These are phyloP conservation scores for Anthoscopus minutus DNA, from an alignment of 2,113 vertebrate genomes.

Conservation along the genomic window DNA sequence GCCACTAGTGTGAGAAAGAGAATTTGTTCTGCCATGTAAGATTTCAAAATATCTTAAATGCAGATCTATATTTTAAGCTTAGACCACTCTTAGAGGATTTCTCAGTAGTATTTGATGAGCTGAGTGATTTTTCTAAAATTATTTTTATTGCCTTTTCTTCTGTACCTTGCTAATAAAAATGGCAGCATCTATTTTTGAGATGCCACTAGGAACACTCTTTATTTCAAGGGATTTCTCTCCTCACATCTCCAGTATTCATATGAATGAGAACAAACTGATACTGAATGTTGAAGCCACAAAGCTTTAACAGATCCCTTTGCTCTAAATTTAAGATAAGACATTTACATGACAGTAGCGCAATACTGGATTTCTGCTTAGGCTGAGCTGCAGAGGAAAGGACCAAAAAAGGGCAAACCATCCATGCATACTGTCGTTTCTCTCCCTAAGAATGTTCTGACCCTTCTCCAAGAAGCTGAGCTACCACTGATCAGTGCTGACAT, in stretches of 20 bases:
- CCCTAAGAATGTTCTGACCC: neutral
- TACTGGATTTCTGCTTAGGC: neutral
- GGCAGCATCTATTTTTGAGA: slow-evolving; percentile 6
- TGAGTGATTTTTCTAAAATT: neutral
- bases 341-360: neutral
- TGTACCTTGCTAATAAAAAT: slow-evolving; percentile 1
- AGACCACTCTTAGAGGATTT: neutral
- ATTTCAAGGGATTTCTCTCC: neutral
- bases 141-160: neutral
- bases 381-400: neutral
- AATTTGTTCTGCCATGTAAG: slow-evolving; percentile 56
- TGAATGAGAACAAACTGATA: neutral
- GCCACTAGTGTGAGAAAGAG: slow-evolving; percentile 38
- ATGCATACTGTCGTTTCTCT: neutral
- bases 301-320: neutral
- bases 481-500: neutral
- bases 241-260: neutral
- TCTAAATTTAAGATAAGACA: neutral
- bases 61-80: neutral
- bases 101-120: neutral
- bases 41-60: slow-evolving; percentile 37
- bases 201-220: neutral
- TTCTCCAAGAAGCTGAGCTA: neutral
- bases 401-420: neutral
- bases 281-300: neutral